A percentile compares a stretch with the other conserved stretches of the same genome.
Conservation (phyloP, 2,113 vertebrate species). For the Penelope pileata region DNA sequence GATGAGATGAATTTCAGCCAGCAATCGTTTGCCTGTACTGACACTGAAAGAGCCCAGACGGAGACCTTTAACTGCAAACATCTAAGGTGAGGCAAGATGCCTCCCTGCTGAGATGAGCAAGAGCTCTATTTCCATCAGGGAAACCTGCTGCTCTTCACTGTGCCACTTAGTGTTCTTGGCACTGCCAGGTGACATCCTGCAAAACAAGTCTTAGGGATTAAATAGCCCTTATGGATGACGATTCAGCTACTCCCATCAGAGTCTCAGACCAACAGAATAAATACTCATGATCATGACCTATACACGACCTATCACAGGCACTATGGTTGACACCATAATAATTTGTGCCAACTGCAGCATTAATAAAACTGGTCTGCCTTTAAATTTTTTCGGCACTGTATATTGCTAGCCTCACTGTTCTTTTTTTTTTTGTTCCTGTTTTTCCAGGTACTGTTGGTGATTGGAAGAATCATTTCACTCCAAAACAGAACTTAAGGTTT, state of each 20-base stretch:
- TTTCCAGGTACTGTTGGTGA: slow-evolving; percentile 76
- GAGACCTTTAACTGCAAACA: neutral
- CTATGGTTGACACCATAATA: neutral
- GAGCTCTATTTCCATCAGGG: neutral
- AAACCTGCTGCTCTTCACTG: neutral
- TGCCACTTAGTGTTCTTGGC: neutral
- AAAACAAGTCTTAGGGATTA: neutral
- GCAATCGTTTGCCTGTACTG: neutral
- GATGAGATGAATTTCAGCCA: neutral
- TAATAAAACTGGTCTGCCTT: neutral
- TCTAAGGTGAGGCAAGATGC: neutral
- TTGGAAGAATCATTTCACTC: slow-evolving; percentile 82
- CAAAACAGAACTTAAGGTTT: slow-evolving; percentile 76
- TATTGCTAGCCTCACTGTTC: neutral
- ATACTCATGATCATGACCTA: neutral
- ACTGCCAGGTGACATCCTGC: neutral
- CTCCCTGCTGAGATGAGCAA: neutral
- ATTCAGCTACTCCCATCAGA: neutral
- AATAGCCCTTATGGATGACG: neutral
- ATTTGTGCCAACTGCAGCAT: neutral
- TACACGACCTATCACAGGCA: neutral
- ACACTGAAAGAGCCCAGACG: neutral
- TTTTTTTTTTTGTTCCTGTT: neutral
- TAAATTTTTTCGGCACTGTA: neutral
- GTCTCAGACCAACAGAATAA: neutral